These are phyloP conservation scores for Scopus umbretta DNA, from an alignment of 2,113 vertebrate genomes.

Conservation along the genomic window DNA sequence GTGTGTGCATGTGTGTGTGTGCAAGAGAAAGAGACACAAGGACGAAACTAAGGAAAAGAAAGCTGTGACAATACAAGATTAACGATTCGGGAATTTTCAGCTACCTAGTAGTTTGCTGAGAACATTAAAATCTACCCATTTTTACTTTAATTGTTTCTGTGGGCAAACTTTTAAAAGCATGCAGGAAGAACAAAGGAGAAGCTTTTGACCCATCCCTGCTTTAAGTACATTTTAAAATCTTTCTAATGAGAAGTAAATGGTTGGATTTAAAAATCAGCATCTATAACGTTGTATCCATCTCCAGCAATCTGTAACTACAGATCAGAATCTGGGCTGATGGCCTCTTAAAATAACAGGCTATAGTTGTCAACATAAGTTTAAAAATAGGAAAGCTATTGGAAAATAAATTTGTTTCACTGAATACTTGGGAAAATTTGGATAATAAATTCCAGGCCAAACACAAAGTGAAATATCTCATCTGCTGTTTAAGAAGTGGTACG, in stretches of 20 bases:
- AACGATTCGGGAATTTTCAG: neutral
- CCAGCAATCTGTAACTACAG: neutral
- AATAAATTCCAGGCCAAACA: constrained; percentile 21
- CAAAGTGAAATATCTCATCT: constrained; percentile 8
- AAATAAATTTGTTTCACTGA: neutral
- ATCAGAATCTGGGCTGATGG: neutral
- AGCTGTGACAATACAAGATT: neutral
- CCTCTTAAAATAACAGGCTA: neutral
- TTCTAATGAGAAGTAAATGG: neutral
- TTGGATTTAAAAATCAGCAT: neutral
- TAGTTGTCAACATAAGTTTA: neutral
- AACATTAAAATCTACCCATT: neutral
- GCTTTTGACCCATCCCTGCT: neutral
- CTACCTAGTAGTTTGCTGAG: neutral
- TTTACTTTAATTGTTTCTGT: neutral
- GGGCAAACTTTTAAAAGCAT: neutral
- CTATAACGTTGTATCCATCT: neutral
- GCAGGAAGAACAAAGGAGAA: neutral
- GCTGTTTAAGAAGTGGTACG: neutral
- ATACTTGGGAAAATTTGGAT: neutral
- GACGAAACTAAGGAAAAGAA: neutral
- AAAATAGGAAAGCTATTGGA: neutral
- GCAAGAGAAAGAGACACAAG: neutral
- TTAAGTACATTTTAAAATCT: neutral
- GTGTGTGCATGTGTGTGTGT: too few relatives aligned